Evolutionary conservation across 2,113 vertebrate species (phyloP).

Genomic region (Vanacampus margaritifer): DNA sequence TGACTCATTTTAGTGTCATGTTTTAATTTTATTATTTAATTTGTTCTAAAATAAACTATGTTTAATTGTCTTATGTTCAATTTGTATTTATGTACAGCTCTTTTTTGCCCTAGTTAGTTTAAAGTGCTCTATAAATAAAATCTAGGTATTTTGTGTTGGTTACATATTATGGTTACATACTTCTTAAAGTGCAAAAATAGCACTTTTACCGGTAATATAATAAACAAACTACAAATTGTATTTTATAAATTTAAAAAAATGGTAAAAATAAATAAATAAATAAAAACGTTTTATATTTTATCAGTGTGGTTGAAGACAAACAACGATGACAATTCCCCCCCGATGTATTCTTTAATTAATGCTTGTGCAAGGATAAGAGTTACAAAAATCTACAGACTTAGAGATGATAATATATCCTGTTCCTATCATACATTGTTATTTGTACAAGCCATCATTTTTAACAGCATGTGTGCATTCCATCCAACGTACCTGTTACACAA

Average conservation of each 20-base stretch:
- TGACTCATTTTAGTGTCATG: too few relatives aligned
- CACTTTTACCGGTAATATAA: not conserved
- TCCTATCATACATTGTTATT: constrained; percentile 70
- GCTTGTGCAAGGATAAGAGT: constrained; percentile 69
- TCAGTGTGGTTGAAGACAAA: constrained; percentile 1
- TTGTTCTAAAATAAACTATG: too few relatives aligned
- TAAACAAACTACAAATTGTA: too few relatives aligned
- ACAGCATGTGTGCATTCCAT: constrained; percentile 55
- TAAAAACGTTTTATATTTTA: not conserved
- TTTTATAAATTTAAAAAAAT: not conserved
- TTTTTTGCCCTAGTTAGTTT: too few relatives aligned
- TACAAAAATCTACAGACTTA: constrained; percentile 70
- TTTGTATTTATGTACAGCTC: too few relatives aligned
- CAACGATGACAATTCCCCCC: constrained; percentile 24
- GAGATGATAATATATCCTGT: constrained; percentile 69
- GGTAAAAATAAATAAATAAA: not conserved
- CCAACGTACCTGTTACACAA: constrained; percentile 58
- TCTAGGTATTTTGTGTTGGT: too few relatives aligned
- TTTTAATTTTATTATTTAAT: too few relatives aligned
- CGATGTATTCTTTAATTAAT: constrained; percentile 64
- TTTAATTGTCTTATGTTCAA: too few relatives aligned
- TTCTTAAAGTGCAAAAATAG: not conserved
- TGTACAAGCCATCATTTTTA: constrained; percentile 55
- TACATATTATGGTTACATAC: not conserved
- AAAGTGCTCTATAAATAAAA: too few relatives aligned